Evolutionary conservation across 2,888 invertebrate species (phyloP).

Genomic region (Drosophila helvetica): DNA sequence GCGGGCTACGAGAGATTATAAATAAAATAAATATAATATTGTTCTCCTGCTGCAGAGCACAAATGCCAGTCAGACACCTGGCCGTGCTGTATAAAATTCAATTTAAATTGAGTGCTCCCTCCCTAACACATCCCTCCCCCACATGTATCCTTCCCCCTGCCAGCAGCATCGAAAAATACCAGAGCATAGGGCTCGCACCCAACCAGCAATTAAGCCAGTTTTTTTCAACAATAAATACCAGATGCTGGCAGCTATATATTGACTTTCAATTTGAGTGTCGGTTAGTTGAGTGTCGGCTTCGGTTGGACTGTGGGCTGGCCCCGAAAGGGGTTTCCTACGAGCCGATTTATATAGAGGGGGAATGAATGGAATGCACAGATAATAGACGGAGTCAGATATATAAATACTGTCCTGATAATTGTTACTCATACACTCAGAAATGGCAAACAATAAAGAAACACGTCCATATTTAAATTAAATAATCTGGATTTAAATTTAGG

Average conservation of each 20-base stretch:
- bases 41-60: slow-evolving; percentile 1
- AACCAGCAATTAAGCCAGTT: slow-evolving; percentile 48
- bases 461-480: too few species aligned
- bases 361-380: too few species aligned
- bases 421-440: too few species aligned
- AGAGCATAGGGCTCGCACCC: neutral
- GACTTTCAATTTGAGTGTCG: slow-evolving; percentile 64
- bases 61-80: slow-evolving; percentile 38
- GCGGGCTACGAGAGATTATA: slow-evolving; percentile 12
- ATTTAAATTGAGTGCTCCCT: slow-evolving; percentile 37
- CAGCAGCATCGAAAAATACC: slow-evolving; percentile 11
- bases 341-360: too few species aligned
- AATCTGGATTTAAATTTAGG: too few species aligned
- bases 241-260: slow-evolving; percentile 45
- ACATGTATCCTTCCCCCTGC: neutral
- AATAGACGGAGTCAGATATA: too few species aligned
- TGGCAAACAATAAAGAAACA: too few species aligned
- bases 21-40: slow-evolving; percentile 21
- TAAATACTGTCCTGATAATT: too few species aligned
- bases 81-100: slow-evolving; percentile 52
- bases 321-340: too few species aligned
- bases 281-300: slow-evolving; percentile 22
- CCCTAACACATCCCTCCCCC: neutral
- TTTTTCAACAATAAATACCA: slow-evolving; percentile 62
- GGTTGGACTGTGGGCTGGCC: neutral